Base-by-base conservation (phyloP, 2,113 vertebrate genomes). In the Seriola aureovittata region DNA sequence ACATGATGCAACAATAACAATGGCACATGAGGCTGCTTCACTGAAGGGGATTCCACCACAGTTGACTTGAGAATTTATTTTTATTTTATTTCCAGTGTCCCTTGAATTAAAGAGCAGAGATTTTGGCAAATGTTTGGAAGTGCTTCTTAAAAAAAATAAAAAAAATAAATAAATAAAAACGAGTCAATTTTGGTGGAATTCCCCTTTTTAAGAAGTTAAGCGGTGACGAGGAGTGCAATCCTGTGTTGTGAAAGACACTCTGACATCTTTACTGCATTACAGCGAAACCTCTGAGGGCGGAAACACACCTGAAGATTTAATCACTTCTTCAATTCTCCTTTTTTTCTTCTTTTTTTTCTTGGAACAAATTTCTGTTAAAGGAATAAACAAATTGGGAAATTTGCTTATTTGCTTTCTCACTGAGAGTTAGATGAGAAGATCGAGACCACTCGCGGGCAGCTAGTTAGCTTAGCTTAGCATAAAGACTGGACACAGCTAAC, bases 221-320 rank as follows among this genome's bases (percentile, higher is more conserved):
- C 58, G 54, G 38, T 64, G 86, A 80, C 57, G 4, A 78, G 80
- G 88, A 91, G 90, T 89, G 90, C 77, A 76, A 84, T 84, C 78
- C 63, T 58, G 75, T 78, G 72, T 84, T 55, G 50, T 82, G 74
- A 87, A 70, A 75, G 78, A 88, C 78, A 90, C 88, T 80, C 84
- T 85, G 88, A 94, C 90, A 91, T 92, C 93, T 86, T 91, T 94
- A 93, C 91, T 93, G 92, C 93, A 91, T 93, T 75, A 84, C 71
- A 72, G 55, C 13, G 76, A 80, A 90, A 85, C 81, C 84, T 85
- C 82, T 64, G 66, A 48, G 75, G 75, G 71, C 21, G 76, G 82
- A 90, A 16, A 76, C 81, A 68, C 85, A 72, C 73, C 12, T 5
- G 34, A 59, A 65, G 68, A 42, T 72, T 58, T 12, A 23, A 57